Conservation (phyloP, 92 coral and sea anemone species). For the Umimayanthus chanpuru region DNA sequence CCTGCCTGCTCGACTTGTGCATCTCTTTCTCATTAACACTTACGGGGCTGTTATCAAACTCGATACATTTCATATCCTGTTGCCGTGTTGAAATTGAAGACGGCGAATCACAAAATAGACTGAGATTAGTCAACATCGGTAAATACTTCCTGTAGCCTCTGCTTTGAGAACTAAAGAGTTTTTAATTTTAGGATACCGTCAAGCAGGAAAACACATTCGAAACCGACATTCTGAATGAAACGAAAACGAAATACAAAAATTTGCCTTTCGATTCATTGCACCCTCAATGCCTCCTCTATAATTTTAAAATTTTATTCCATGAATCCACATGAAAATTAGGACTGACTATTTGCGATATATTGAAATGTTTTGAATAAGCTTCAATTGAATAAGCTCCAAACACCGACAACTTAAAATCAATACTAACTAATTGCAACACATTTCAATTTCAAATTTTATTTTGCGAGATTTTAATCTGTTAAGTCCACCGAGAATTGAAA, state of each 20-base stretch:
- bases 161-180: constrained; percentile 27
- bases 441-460: constrained; percentile 17
- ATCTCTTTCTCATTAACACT: constrained; percentile 36
- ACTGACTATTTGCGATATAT: not conserved
- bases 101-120: constrained; percentile 13
- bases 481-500: not conserved
- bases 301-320: not conserved
- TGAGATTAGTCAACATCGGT: not conserved
- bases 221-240: not conserved
- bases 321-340: not conserved
- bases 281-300: not conserved
- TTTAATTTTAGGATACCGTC: not conserved
- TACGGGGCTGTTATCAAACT: constrained; percentile 30
- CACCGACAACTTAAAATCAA: not conserved
- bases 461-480: constrained; percentile 6
- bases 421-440: not conserved
- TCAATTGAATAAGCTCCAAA: not conserved
- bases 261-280: not conserved
- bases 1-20: constrained; percentile 14
- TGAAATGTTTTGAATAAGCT: not conserved
- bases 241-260: not conserved
- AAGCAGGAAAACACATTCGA: not conserved
- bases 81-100: not conserved
- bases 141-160: constrained; percentile 30
- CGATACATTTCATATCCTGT: constrained; percentile 51